Conservation (phyloP, 2,888 invertebrate species). For the Euclidia mi region DNA sequence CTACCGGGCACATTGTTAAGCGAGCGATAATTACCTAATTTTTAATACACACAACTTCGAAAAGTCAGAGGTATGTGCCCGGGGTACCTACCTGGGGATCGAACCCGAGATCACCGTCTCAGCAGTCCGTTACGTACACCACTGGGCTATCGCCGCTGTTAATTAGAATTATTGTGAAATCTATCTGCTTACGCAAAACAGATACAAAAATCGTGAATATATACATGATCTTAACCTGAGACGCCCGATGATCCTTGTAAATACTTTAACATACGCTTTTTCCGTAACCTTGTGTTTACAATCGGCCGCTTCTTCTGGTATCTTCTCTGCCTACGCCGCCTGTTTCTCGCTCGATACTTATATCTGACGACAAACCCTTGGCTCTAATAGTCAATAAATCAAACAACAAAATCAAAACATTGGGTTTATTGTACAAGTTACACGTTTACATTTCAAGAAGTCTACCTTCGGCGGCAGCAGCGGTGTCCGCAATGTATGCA, state of each 20-base stretch:
- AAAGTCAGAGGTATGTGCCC: too few species aligned
- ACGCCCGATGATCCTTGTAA: neutral
- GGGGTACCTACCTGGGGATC: too few species aligned
- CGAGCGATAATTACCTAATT: too few species aligned
- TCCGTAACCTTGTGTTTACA: slow-evolving; percentile 12
- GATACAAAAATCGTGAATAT: neutral
- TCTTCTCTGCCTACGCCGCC: slow-evolving; percentile 13
- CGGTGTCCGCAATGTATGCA: slow-evolving; percentile 74
- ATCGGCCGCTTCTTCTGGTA: slow-evolving; percentile 19
- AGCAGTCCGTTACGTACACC: too few species aligned
- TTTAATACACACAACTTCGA: too few species aligned
- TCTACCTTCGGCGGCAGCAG: slow-evolving; percentile 78
- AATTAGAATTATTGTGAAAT: too few species aligned
- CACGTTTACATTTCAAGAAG: slow-evolving; percentile 44
- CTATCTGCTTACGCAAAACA: too few species aligned
- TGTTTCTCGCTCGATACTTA: slow-evolving; percentile 5
- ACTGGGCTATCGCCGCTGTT: too few species aligned
- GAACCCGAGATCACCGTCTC: too few species aligned
- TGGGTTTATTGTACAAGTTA: slow-evolving; percentile 41
- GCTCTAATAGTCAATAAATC: slow-evolving; percentile 43
- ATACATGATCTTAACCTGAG: slow-evolving; percentile 14
- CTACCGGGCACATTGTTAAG: too few species aligned
- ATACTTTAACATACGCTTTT: slow-evolving; percentile 10
- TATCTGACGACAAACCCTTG: slow-evolving; percentile 57
- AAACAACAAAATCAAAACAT: slow-evolving; percentile 47